These are phyloP conservation scores for Tangara arthus DNA, from an alignment of 2,797 vertebrate genomes.

Conservation along the genomic window DNA sequence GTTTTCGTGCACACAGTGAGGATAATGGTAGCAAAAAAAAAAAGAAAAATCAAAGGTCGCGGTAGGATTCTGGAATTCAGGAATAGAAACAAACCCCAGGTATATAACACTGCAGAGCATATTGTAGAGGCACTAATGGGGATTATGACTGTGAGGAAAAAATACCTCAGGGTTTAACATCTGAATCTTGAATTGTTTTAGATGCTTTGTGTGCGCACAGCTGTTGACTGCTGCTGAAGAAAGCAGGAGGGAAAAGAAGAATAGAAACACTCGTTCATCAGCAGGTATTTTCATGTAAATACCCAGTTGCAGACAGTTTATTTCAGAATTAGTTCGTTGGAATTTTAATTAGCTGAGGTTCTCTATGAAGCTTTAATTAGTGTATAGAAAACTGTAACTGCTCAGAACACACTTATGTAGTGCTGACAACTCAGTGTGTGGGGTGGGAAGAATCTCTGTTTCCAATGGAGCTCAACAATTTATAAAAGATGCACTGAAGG, in stretches of 20 bases:
- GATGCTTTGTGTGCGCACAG: not conserved
- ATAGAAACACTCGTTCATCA: not conserved
- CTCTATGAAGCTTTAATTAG: conserved; percentile 21
- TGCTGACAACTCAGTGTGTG: not conserved
- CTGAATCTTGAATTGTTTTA: conserved; percentile 12
- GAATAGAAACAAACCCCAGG: not conserved
- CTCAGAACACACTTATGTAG: not conserved
- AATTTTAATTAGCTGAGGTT: conserved; percentile 13
- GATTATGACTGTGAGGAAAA: not conserved
- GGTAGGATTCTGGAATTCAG: not conserved
- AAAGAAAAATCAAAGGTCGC: not conserved
- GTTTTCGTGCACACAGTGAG: not conserved
- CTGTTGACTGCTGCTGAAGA: conserved; percentile 11
- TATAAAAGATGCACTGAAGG: not conserved
- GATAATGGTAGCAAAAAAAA: not conserved
- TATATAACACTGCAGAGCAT: not conserved
- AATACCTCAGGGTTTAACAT: conserved; percentile 14
- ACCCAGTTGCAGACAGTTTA: not conserved
- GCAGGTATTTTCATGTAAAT: conserved; percentile 8
- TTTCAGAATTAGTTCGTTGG: not conserved
- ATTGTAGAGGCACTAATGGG: not conserved
- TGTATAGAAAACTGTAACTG: not conserved
- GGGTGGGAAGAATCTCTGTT: not conserved
- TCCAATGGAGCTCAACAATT: not conserved
- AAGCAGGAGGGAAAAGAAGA: not conserved